phyloP scores from a whole-genome alignment of 2,888 invertebrate genomes.

The Oscheius sp. region DNA sequence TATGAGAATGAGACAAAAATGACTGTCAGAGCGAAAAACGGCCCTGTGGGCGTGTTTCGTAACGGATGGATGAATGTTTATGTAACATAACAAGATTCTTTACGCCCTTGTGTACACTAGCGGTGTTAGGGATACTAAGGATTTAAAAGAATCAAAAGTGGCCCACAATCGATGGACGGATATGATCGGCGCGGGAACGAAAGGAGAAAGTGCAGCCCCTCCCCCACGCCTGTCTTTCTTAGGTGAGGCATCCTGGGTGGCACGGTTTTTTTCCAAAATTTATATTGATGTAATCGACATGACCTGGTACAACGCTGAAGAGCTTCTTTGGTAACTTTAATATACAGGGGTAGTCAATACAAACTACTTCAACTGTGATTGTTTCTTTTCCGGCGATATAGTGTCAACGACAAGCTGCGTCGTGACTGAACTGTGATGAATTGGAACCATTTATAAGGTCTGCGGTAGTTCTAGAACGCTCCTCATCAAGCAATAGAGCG shows the following conservation, averaged over 20 bases:
- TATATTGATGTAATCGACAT: too few relatives aligned
- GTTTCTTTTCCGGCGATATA: constrained; percentile 18
- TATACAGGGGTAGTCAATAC: too few relatives aligned
- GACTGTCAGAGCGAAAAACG: too few relatives aligned
- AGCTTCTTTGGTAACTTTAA: too few relatives aligned
- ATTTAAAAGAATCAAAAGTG: constrained; percentile 29
- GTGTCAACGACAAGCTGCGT: constrained; percentile 16
- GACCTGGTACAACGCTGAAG: too few relatives aligned
- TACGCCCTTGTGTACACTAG: neutral
- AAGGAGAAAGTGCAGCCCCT: constrained; percentile 36
- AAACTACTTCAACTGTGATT: too few relatives aligned
- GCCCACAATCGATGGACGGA: constrained; percentile 33
- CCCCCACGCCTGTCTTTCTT: constrained; percentile 22
- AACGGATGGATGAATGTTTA: too few relatives aligned
- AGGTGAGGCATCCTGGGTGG: neutral
- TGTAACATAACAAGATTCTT: constrained; percentile 3
- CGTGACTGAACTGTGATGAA: constrained; percentile 18
- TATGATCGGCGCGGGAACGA: constrained; percentile 33
- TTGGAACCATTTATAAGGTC: neutral
- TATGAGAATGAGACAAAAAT: too few relatives aligned
- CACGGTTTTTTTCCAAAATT: too few relatives aligned
- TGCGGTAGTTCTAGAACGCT: too few relatives aligned
- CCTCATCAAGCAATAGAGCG: too few relatives aligned
- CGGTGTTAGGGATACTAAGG: constrained; percentile 5
- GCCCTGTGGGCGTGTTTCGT: too few relatives aligned